Evolutionary conservation across 2,888 invertebrate genomes (phyloP).

Genomic region (Lepetodrilus schrolli): DNA sequence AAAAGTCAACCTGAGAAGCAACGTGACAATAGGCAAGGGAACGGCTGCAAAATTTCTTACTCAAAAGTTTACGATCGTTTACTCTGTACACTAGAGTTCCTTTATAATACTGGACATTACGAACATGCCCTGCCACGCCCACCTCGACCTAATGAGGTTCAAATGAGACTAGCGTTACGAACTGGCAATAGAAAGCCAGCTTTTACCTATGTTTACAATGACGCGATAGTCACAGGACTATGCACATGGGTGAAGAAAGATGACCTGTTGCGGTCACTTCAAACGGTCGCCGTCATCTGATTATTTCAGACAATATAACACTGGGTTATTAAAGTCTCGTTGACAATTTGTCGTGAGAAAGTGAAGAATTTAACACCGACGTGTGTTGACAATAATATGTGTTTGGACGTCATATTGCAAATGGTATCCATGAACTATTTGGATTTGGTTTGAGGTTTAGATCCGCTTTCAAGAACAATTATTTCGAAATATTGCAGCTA

Average conservation of each 20-base stretch:
- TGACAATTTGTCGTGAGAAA: background rate
- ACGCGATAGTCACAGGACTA: background rate
- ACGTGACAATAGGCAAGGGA: background rate
- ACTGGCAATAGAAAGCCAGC: background rate
- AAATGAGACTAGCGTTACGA: slow-evolving; percentile 3
- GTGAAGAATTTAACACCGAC: too few species aligned
- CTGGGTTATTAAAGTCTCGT: background rate
- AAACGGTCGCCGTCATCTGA: background rate
- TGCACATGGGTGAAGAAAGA: background rate
- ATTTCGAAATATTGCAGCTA: too few species aligned
- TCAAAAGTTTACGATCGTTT: background rate
- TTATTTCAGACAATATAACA: background rate
- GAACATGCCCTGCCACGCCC: background rate
- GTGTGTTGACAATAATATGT: too few species aligned
- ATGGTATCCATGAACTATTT: too few species aligned
- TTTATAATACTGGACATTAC: background rate
- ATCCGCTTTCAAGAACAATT: too few species aligned
- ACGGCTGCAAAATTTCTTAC: background rate
- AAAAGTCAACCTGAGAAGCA: background rate
- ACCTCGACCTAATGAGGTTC: slow-evolving; percentile 16
- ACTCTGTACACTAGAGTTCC: background rate
- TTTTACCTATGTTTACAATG: background rate
- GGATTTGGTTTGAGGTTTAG: too few species aligned
- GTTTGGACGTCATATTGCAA: too few species aligned
- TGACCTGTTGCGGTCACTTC: background rate